Conservation (phyloP, 2,888 invertebrate genomes). For the Lamellibrachia satsuma region DNA sequence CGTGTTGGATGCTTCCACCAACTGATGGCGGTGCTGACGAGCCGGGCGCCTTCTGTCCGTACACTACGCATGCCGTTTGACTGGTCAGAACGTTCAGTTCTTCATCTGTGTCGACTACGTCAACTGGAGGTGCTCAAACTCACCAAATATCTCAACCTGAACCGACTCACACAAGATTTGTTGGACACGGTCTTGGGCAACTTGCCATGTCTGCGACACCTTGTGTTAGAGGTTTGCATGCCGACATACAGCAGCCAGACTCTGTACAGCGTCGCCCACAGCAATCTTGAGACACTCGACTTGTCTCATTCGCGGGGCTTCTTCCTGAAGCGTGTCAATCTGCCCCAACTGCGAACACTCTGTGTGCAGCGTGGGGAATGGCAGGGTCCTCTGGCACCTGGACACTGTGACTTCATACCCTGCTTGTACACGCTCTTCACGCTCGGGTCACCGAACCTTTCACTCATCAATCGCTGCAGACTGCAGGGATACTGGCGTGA, state of each 20-base stretch:
- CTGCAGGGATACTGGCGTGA: neutral
- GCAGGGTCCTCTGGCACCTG: neutral
- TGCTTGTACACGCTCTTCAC: neutral
- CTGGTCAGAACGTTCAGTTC: neutral
- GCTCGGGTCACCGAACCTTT: neutral
- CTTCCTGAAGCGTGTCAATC: neutral
- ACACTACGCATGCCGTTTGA: neutral
- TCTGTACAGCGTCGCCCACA: neutral
- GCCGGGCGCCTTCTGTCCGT: neutral
- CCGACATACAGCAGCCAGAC: slow-evolving; percentile 2
- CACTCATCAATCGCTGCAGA: neutral
- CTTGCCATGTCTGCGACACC: neutral
- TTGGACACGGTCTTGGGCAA: neutral
- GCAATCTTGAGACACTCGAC: neutral
- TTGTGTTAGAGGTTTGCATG: neutral
- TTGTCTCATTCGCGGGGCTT: neutral
- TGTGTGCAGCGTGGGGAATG: neutral
- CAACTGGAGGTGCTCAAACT: neutral
- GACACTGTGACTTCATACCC: neutral
- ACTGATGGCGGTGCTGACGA: neutral
- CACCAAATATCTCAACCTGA: neutral
- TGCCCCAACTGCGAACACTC: neutral
- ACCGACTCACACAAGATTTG: neutral
- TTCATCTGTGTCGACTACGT: neutral
- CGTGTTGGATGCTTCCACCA: neutral